These are phyloP conservation scores for Beroe forskalii DNA, from an alignment of 37 sponge, comb jelly and placozoan genomes.

Conservation along the genomic window DNA sequence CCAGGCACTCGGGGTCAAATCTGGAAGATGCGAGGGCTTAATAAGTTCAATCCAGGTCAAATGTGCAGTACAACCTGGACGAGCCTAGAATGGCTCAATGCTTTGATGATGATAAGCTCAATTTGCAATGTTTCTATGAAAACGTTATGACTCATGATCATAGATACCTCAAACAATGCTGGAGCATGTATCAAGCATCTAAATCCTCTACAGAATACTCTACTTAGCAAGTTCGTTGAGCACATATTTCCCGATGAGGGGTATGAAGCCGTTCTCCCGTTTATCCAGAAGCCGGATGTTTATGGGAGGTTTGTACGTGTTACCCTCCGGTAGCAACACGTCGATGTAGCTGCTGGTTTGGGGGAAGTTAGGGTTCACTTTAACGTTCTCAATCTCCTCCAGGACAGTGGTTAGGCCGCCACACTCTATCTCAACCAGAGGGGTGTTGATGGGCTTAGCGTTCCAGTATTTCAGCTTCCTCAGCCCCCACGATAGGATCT, in stretches of 20 bases:
- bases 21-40: background rate
- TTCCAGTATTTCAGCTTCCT: background rate
- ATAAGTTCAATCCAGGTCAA: background rate
- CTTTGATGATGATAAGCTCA: no score
- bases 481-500: constrained; percentile 8
- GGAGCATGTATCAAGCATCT: no score
- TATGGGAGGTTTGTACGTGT: constrained; percentile 8
- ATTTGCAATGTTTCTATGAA: no score
- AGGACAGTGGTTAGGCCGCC: background rate
- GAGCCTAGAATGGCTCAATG: no score
- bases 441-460: background rate
- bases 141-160: no score
- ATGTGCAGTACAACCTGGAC: background rate
- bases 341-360: background rate
- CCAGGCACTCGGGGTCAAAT: constrained; percentile 4
- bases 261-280: background rate
- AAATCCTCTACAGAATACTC: no score
- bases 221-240: constrained; percentile 8
- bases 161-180: no score
- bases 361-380: background rate
- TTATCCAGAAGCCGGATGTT: constrained; percentile 18
- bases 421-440: background rate
- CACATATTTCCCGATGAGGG: constrained; percentile 7
- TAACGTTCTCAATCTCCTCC: background rate
- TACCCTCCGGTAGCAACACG: background rate